Percentiles rank a stretch among this genome's conserved stretches.
These are phyloP conservation scores for Macrotrachela quadricornifera DNA, from an alignment of 1,140 invertebrate species.

Conservation along the genomic window DNA sequence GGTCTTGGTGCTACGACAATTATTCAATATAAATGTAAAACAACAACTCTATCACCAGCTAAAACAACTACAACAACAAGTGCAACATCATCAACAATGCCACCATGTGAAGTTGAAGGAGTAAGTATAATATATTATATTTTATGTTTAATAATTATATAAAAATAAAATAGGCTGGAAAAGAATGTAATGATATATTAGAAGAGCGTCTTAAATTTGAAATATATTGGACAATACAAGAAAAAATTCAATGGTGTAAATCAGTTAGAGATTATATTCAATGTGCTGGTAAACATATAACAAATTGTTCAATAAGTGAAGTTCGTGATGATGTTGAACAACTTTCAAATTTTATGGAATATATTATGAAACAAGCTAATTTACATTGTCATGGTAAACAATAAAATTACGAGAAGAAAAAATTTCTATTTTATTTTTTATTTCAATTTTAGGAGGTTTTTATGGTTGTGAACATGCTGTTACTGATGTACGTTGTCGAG, in stretches of 20 bases:
- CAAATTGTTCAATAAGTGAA: not conserved
- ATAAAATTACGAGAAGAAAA: not conserved
- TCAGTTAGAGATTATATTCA: constrained; percentile 3
- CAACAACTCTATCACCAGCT: not conserved
- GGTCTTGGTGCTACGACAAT: constrained; percentile 3
- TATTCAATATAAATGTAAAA: constrained; percentile 4
- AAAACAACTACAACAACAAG: not conserved
- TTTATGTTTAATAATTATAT: no score
- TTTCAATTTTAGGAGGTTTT: not conserved
- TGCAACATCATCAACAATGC: not conserved
- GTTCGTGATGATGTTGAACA: not conserved
- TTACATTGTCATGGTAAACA: constrained; percentile 6
- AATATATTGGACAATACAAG: constrained; percentile 1
- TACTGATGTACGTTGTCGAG: no score
- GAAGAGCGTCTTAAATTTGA: constrained; percentile 2
- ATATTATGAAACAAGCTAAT: constrained; percentile 1
- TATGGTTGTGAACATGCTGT: no score
- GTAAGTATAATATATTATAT: not conserved
- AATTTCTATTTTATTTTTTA: not conserved
- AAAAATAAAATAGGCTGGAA: not conserved
- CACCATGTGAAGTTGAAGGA: constrained; percentile 4
- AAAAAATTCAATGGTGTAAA: constrained; percentile 9
- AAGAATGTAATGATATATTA: constrained; percentile 5
- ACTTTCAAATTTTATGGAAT: constrained; percentile 3
- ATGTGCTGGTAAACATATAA: constrained; percentile 4